These are phyloP conservation scores for Agrilus mali DNA, from an alignment of 2,888 invertebrate genomes.

Conservation along the genomic window DNA sequence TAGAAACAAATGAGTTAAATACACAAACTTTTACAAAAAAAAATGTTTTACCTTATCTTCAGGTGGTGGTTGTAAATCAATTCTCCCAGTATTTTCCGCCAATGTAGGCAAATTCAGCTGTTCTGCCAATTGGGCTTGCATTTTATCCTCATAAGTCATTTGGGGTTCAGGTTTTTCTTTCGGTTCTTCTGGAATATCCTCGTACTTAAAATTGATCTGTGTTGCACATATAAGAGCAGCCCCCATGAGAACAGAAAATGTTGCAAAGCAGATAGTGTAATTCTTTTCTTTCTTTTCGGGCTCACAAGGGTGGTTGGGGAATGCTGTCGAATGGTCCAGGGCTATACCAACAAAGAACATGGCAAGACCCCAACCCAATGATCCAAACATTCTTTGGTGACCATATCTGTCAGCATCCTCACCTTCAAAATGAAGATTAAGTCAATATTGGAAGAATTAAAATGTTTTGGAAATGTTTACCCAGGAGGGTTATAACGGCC, in stretches of 20 bases:
- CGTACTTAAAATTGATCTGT: constrained; percentile 66
- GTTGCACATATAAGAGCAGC: constrained; percentile 87
- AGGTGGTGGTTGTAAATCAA: constrained; percentile 29
- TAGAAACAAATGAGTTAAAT: constrained; percentile 29
- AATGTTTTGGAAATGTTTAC: constrained; percentile 37
- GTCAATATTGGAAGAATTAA: background rate
- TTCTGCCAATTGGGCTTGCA: constrained; percentile 73
- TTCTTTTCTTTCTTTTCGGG: constrained; percentile 89
- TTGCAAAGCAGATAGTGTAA: constrained; percentile 96
- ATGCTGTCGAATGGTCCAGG: constrained; percentile 91
- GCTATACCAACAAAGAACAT: constrained; percentile 98
- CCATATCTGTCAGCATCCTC: constrained; percentile 55
- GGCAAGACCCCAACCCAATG: constrained; percentile 93
- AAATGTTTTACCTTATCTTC: constrained; percentile 35
- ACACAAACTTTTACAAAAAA: background rate
- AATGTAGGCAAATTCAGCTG: constrained; percentile 72
- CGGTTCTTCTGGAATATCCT: constrained; percentile 30
- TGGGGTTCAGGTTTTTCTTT: constrained; percentile 9
- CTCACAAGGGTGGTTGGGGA: constrained; percentile 84
- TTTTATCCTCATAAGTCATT: constrained; percentile 56
- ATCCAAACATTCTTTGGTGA: constrained; percentile 96
- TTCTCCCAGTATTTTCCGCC: constrained; percentile 47
- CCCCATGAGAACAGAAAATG: constrained; percentile 93
- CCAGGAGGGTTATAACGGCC: constrained; percentile 78
- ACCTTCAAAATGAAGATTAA: constrained; percentile 2